Conservation (phyloP, 2,797 vertebrate species). For the Melanotaenia pygmaea region DNA sequence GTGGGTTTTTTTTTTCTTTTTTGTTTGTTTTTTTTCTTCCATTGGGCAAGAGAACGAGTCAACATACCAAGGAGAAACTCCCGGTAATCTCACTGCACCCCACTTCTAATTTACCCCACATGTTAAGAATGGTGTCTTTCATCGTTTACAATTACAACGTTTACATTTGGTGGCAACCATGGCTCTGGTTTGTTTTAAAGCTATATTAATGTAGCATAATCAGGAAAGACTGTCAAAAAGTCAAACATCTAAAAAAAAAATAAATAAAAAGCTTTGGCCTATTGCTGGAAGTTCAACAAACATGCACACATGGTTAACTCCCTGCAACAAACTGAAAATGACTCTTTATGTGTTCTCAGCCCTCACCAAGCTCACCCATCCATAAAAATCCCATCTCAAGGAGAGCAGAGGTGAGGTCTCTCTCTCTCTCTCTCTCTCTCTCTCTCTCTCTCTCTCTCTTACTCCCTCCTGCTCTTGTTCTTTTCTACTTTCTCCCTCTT, state of each 20-base stretch:
- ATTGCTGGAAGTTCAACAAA: constrained; percentile 83
- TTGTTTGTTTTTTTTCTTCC: neutral
- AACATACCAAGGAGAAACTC: constrained; percentile 17
- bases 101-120: constrained; percentile 16
- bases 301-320: constrained; percentile 83
- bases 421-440: constrained; percentile 60
- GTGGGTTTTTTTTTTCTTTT: constrained; percentile 1
- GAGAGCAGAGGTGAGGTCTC: constrained; percentile 86
- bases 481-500: constrained; percentile 58
- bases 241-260: constrained; percentile 63
- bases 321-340: constrained; percentile 84
- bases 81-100: constrained; percentile 25
- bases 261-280: constrained; percentile 53
- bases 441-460: constrained; percentile 27
- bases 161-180: constrained; percentile 28
- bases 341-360: constrained; percentile 86
- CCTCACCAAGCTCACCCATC: constrained; percentile 83
- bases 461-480: constrained; percentile 35
- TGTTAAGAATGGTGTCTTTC: constrained; percentile 25
- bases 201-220: constrained; percentile 55
- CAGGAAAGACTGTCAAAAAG: constrained; percentile 71
- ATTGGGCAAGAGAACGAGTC: constrained; percentile 9
- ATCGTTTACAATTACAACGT: constrained; percentile 34
- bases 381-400: constrained; percentile 88
- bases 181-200: constrained; percentile 36